Evolutionary conservation across 2,888 invertebrate genomes (phyloP), one percentile per base, ranked within the genome.

Genomic region (Fragum sueziense): DNA sequence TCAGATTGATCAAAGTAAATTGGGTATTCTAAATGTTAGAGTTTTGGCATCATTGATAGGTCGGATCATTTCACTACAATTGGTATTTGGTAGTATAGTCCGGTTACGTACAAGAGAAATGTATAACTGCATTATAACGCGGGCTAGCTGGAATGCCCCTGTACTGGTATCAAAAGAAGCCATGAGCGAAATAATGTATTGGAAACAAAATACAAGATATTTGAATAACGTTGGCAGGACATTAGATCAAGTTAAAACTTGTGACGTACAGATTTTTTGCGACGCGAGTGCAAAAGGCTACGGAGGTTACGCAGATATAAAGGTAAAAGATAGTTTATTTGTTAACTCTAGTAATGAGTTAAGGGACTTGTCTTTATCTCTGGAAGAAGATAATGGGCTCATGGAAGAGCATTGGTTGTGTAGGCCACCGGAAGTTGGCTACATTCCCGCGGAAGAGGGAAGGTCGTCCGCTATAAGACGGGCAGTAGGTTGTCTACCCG

Each of bases 31-130:
- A 7, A 4, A 4, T 4, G 70, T 62, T 29, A 69, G 51, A 22
- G 25, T 22, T 25, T 51, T 69, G n/a, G 69, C 65, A 54, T 61
- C 54, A 25, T 20, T 76, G 1, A 17, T 51, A n/a, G 70, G 69
- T 62, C 65, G 52, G 29, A 70, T 76, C 6, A 65, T 76, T n/a
- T 76, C 76, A 9, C 47, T 76, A 29, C 70, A 75, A 22, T 33
- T 25, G 11, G 70, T 76, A 9, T 22, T 75, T 4, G 75, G 70
- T 0, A 69, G 70, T 7, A 33, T 11, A 70, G 61, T 61, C 17
- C 7, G 76, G 25, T 61, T 17, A 62, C 25, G 25, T 59, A 61
- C 27, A 70, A 34, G 34, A 22, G 54, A 52, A 14, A 14, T 52
- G 52, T 52, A 14, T 52, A 52, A 54, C 3, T 74, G 54, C 27